Base-by-base conservation (phyloP, 2,888 invertebrate species). In the Rotaria macrura region DNA sequence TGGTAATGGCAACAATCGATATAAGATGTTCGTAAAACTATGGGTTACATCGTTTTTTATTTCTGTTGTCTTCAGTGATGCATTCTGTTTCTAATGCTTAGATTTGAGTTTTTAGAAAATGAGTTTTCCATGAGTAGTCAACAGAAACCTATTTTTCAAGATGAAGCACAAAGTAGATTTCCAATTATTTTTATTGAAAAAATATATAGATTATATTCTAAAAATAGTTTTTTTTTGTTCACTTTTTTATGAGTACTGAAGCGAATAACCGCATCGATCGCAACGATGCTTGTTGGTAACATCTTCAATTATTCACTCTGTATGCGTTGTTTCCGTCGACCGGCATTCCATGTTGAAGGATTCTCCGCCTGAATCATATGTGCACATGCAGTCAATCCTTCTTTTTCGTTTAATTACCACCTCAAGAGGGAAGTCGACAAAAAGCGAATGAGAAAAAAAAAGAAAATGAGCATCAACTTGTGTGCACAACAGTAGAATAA, bases 381-480 rank as follows among this genome's bases (percentile, higher is more conserved):
- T 49, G 9, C 49, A 49, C 20, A 65, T 20, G 20, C 29, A 29
- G 54, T 65, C 17, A 14, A 34, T 20, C 6, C 17, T 34, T 65
- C 65, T 65, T 34, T 65, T 65, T 65, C 34, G 34, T 34, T 65
- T 65, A 65, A 65, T 65, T 65, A 65, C 34, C 65, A 65, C 65
- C 34, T 65, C 29, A 65, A 65, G 65, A 65, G 29, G 65, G 65
- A 65, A 65, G 65, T 65, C 65, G 65, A 65, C 65, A 65, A 65
- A 65, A 34, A 65, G 65, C 65, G 34, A 65, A 29, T 65, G 55
- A 57, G 55, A 29, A 14, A 34, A 34, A 20, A 38, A 34, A 38
- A 65, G 65, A 65, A 65, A 65, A 65, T 65, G 65, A 65, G 65
- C 34, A 65, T 65, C 65, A 65, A 65, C 65, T 65, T 65, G 65